Evolutionary conservation across 2,888 invertebrate species (phyloP).

Genomic region (Metellina segmentata): DNA sequence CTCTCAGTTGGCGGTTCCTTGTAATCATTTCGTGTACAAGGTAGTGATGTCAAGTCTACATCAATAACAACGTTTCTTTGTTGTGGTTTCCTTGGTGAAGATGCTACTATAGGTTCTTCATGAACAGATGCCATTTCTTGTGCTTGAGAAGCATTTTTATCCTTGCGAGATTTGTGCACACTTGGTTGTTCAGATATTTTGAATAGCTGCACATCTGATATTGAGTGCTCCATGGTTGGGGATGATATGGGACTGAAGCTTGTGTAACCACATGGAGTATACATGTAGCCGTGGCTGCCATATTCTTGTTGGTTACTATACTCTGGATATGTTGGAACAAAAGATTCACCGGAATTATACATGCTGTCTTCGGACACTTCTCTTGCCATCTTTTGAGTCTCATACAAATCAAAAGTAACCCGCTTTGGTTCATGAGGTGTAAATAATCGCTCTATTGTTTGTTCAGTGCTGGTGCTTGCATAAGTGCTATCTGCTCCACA

Average conservation of each 20-base stretch:
- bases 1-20: constrained; percentile 74
- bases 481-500: constrained; percentile 73
- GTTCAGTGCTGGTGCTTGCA: constrained; percentile 74
- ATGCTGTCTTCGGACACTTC: constrained; percentile 76
- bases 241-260: constrained; percentile 72
- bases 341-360: constrained; percentile 76
- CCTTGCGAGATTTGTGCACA: constrained; percentile 66
- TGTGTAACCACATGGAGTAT: constrained; percentile 75
- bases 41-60: constrained; percentile 21
- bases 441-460: constrained; percentile 72
- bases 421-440: constrained; percentile 77
- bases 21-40: constrained; percentile 23
- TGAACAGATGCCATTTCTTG: constrained; percentile 68
- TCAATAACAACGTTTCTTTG: constrained; percentile 51
- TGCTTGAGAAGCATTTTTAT: constrained; percentile 42
- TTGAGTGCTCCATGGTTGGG: constrained; percentile 75
- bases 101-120: constrained; percentile 69
- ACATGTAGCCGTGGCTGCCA: constrained; percentile 75
- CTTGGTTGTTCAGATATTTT: constrained; percentile 56
- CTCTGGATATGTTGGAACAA: constrained; percentile 77
- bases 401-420: constrained; percentile 76
- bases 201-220: constrained; percentile 73
- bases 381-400: constrained; percentile 74
- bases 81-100: constrained; percentile 64
- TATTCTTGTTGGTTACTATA: constrained; percentile 77